Evolutionary conservation across 2,113 vertebrate genomes (phyloP).

Genomic region (Hippotragus niger): DNA sequence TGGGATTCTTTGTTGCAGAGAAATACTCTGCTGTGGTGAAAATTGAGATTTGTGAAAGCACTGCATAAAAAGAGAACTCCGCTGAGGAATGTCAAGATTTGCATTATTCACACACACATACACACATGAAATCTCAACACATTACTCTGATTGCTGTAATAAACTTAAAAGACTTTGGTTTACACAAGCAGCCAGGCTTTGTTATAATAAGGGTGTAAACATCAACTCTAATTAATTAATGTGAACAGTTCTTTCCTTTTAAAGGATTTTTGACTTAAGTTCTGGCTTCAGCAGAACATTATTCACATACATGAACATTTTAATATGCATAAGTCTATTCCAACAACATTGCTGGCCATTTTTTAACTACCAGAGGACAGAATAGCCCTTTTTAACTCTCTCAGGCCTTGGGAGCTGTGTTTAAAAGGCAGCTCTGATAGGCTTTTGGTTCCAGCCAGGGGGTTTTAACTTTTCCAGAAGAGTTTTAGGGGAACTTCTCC

Average conservation of each 20-base stretch:
- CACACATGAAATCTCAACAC: neutral
- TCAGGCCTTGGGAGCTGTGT: neutral
- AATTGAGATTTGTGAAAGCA: neutral
- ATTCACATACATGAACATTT: neutral
- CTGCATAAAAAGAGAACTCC: neutral
- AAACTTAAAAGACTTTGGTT: constrained; percentile 44
- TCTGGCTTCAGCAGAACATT: constrained; percentile 1
- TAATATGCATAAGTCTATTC: neutral
- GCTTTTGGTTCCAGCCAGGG: neutral
- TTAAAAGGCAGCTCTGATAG: neutral
- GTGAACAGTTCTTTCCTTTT: constrained; percentile 20
- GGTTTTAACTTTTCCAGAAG: neutral
- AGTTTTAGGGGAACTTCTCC: neutral
- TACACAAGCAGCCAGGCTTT: constrained; percentile 10
- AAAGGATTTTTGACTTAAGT: constrained; percentile 34
- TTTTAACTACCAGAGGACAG: neutral
- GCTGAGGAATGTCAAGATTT: neutral
- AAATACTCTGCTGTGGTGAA: neutral
- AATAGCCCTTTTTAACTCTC: neutral
- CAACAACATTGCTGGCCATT: neutral
- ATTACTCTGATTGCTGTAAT: constrained; percentile 20
- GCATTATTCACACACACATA: neutral
- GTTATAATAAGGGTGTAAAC: neutral
- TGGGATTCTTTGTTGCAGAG: constrained; percentile 7
- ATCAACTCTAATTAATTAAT: constrained; percentile 31